phyloP scores from a whole-genome alignment of 2,113 vertebrate species.

The Thomomys bottae region DNA sequence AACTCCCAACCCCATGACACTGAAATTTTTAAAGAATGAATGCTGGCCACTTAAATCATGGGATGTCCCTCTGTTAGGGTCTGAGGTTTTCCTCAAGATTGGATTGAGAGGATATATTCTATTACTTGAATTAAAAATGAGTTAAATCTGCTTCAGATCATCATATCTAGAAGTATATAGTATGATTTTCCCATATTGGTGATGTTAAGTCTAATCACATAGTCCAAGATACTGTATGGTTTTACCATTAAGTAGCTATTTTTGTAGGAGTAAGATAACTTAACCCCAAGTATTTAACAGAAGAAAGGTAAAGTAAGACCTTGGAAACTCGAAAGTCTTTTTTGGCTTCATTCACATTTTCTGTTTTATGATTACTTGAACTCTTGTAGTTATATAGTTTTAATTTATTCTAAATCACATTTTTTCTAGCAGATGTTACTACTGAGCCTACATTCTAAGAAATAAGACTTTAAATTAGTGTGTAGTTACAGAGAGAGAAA shows the following conservation, averaged over 20 bases:
- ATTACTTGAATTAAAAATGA: not conserved
- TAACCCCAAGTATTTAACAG: not conserved
- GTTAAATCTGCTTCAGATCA: not conserved
- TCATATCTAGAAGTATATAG: not conserved
- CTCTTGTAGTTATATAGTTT: not conserved
- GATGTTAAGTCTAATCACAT: not conserved
- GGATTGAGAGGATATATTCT: not conserved
- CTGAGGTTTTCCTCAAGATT: not conserved
- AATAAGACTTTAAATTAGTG: not conserved
- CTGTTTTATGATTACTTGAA: not conserved
- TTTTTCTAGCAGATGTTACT: conserved; percentile 37
- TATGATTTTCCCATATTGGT: not conserved
- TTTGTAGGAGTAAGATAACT: not conserved
- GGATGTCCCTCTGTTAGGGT: not conserved
- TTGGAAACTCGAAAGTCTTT: not conserved
- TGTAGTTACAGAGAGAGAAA: not conserved
- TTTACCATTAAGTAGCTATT: not conserved
- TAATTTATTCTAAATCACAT: not conserved
- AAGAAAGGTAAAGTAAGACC: not conserved
- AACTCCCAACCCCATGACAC: no score
- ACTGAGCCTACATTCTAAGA: not conserved
- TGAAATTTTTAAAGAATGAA: not conserved
- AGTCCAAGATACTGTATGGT: not conserved
- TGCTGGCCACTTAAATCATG: not conserved
- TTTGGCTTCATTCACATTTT: not conserved